These are phyloP conservation scores for Ambastaia sidthimunki DNA, from an alignment of 2,797 vertebrate species.

Conservation along the genomic window DNA sequence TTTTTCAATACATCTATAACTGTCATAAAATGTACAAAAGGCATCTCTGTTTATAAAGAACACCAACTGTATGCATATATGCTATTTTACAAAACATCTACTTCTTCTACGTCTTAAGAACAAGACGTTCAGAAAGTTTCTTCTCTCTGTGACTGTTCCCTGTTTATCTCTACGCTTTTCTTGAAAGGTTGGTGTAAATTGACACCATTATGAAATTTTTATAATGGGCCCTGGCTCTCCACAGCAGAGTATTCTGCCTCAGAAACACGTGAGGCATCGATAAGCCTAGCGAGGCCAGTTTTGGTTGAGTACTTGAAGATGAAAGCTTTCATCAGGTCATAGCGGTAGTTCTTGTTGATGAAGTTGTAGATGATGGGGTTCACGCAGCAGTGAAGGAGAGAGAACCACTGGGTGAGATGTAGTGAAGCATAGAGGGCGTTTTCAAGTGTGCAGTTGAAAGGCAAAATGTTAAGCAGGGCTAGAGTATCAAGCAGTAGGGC, in stretches of 20 bases:
- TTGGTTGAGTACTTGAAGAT: constrained; percentile 93
- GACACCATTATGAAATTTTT: constrained; percentile 33
- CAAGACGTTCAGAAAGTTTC: constrained; percentile 18
- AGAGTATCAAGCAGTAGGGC: constrained; percentile 85
- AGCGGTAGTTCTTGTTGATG: constrained; percentile 87
- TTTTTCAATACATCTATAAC: constrained; percentile 55
- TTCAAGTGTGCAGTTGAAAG: constrained; percentile 88
- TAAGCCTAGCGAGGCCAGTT: constrained; percentile 87
- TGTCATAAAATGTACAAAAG: constrained; percentile 47
- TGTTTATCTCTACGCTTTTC: constrained; percentile 30
- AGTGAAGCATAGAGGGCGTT: constrained; percentile 83
- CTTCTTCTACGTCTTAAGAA: constrained; percentile 3
- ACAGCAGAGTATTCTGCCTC: constrained; percentile 82
- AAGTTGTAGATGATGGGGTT: constrained; percentile 91
- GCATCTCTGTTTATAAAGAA: constrained; percentile 41
- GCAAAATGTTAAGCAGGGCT: constrained; percentile 79
- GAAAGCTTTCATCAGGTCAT: constrained; percentile 91
- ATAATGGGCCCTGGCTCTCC: constrained; percentile 61
- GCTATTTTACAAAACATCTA: constrained; percentile 36
- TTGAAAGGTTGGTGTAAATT: constrained; percentile 4
- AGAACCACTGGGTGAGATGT: constrained; percentile 88
- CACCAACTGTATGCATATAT: constrained; percentile 37
- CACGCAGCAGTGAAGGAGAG: constrained; percentile 87
- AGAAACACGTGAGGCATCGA: constrained; percentile 81
- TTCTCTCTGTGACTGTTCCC: constrained; percentile 17